Conservation (phyloP, 2,113 vertebrate genomes). For the Oncorhynchus gorbuscha region DNA sequence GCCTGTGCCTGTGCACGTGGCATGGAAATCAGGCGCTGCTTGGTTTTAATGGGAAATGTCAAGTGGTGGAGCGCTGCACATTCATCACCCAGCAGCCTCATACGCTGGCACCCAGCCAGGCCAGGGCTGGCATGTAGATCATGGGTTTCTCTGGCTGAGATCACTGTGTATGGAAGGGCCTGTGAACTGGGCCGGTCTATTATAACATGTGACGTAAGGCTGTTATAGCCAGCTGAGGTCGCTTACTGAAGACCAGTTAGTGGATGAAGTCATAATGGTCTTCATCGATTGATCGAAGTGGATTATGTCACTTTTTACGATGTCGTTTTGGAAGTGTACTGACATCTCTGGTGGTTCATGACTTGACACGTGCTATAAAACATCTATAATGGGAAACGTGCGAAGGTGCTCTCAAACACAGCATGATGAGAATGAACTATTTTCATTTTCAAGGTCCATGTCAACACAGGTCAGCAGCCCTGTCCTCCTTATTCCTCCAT, state of each 20-base stretch:
- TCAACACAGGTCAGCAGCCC: no score
- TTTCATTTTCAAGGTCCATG: no score
- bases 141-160: not conserved
- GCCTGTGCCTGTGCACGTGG: not conserved
- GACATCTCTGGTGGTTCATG: no score
- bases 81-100: not conserved
- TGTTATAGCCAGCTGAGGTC: not conserved
- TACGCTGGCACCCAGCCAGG: not conserved
- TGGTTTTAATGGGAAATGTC: slow-evolving; percentile 12
- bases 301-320: not conserved
- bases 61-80: not conserved
- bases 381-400: no score
- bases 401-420: no score
- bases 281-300: not conserved
- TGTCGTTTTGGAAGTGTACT: no score
- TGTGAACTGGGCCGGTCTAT: no score
- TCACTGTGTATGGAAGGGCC: not conserved
- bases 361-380: no score
- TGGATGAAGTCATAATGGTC: not conserved
- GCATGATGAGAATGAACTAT: no score
- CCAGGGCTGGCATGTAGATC: not conserved
- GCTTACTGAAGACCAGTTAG: not conserved
- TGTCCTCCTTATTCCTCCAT: no score
- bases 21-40: slow-evolving; percentile 9
- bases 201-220: not conserved